phyloP scores from a whole-genome alignment of 2,797 vertebrate species.

The Bryconaethiops microstoma region DNA sequence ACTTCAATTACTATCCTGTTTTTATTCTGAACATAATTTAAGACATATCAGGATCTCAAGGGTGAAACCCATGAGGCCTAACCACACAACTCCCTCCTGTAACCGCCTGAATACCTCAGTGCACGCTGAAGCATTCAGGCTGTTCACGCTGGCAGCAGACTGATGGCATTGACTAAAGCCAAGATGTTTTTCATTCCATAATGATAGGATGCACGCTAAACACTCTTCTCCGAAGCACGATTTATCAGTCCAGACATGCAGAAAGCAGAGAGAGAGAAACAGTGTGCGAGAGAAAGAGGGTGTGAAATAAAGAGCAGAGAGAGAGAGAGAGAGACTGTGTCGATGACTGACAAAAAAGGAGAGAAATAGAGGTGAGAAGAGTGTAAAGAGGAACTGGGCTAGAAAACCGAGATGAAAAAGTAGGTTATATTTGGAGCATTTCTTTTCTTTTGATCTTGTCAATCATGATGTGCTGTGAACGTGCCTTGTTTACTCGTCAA shows the following conservation, averaged over 20 bases:
- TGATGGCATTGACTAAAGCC: conserved; percentile 63
- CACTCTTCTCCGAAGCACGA: conserved; percentile 46
- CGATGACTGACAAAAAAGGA: conserved; percentile 8
- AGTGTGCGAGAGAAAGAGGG: conserved; percentile 34
- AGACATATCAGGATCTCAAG: conserved; percentile 60
- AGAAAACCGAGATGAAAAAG: conserved; percentile 3
- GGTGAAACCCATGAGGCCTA: conserved; percentile 53
- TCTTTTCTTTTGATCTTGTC: background rate
- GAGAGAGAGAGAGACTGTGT: background rate
- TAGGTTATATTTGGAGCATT: background rate
- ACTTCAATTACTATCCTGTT: conserved; percentile 51
- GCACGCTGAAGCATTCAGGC: conserved; percentile 59
- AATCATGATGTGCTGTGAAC: background rate
- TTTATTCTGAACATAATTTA: conserved; percentile 64
- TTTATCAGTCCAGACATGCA: conserved; percentile 56
- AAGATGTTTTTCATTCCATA: conserved; percentile 78
- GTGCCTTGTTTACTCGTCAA: background rate
- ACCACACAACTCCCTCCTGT: conserved; percentile 55
- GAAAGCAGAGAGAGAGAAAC: conserved; percentile 13
- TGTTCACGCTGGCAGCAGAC: conserved; percentile 44
- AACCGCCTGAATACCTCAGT: conserved; percentile 48
- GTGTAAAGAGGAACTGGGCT: background rate
- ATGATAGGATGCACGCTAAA: conserved; percentile 76
- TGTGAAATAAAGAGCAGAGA: conserved; percentile 30
- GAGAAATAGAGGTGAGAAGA: conserved; percentile 24